phyloP scores from a whole-genome alignment of 2,797 vertebrate genomes.

The Eospalax fontanierii region DNA sequence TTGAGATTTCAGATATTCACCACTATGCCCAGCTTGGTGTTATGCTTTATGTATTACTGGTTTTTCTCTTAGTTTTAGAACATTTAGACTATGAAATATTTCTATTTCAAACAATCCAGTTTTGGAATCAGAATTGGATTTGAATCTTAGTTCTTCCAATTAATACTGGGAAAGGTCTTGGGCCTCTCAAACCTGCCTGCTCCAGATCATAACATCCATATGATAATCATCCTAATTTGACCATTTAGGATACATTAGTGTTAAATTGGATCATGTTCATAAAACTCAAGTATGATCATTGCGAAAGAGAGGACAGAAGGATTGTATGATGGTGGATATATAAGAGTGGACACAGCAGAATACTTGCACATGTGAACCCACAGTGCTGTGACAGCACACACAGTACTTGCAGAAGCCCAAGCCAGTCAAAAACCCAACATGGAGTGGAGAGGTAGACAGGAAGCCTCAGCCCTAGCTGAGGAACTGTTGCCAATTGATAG shows the following conservation, averaged over 20 bases:
- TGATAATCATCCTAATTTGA: background rate
- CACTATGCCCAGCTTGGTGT: background rate
- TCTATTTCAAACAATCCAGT: background rate
- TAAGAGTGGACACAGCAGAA: too few relatives aligned
- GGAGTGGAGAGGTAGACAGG: too few relatives aligned
- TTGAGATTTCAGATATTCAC: too few relatives aligned
- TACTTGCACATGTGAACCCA: too few relatives aligned
- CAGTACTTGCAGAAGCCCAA: too few relatives aligned
- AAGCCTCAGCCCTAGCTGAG: too few relatives aligned
- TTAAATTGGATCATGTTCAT: background rate
- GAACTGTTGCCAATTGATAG: too few relatives aligned
- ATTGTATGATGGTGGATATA: too few relatives aligned
- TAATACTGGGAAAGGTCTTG: background rate
- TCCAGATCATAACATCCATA: background rate
- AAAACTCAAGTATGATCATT: background rate
- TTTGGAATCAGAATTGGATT: background rate
- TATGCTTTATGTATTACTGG: background rate
- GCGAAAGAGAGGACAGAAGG: too few relatives aligned
- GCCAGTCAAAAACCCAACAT: too few relatives aligned
- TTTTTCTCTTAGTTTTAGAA: constrained; percentile 8
- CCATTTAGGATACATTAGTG: background rate
- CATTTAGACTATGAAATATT: constrained; percentile 24
- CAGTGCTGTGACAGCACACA: too few relatives aligned
- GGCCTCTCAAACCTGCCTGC: background rate
- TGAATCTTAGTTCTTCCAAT: background rate